Conservation (phyloP, 2,888 invertebrate species). For the Oscheius sp. region DNA sequence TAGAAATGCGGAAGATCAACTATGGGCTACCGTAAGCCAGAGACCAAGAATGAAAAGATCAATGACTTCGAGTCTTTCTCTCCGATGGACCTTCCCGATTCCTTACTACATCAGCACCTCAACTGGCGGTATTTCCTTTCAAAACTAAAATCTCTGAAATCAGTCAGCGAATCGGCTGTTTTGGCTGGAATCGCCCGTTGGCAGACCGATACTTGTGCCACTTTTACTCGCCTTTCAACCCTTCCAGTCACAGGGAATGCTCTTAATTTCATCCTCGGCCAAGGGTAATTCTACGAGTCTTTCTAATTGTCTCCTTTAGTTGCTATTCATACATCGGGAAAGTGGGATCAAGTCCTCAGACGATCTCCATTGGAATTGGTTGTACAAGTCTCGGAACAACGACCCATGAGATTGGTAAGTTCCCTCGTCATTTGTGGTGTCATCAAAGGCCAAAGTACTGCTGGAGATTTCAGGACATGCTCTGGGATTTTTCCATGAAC, state of each 20-base stretch:
- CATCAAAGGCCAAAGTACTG: too few relatives aligned
- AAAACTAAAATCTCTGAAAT: background rate
- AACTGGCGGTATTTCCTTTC: slow-evolving; percentile 21
- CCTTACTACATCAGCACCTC: slow-evolving; percentile 53
- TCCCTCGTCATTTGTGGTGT: background rate
- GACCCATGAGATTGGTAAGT: slow-evolving; percentile 65
- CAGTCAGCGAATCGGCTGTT: slow-evolving; percentile 53
- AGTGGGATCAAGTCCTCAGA: slow-evolving; percentile 43
- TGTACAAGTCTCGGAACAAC: slow-evolving; percentile 66
- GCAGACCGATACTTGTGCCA: slow-evolving; percentile 59
- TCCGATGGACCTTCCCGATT: slow-evolving; percentile 52
- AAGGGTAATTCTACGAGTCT: slow-evolving; percentile 49
- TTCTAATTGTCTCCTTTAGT: slow-evolving; percentile 39
- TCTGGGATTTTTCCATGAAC: slow-evolving; percentile 68
- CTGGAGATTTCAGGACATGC: slow-evolving; percentile 64
- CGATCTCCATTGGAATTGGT: slow-evolving; percentile 64
- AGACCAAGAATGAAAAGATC: slow-evolving; percentile 41
- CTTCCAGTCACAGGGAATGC: slow-evolving; percentile 31
- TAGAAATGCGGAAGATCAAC: slow-evolving; percentile 43
- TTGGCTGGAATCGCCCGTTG: slow-evolving; percentile 57
- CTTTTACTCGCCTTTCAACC: slow-evolving; percentile 47
- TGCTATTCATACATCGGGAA: slow-evolving; percentile 67
- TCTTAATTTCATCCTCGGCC: slow-evolving; percentile 51
- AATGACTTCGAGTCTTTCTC: slow-evolving; percentile 46
- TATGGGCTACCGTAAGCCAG: slow-evolving; percentile 35